Evolutionary conservation across 2,797 vertebrate species (phyloP).

Genomic region (Gadopsis bispinosus): DNA sequence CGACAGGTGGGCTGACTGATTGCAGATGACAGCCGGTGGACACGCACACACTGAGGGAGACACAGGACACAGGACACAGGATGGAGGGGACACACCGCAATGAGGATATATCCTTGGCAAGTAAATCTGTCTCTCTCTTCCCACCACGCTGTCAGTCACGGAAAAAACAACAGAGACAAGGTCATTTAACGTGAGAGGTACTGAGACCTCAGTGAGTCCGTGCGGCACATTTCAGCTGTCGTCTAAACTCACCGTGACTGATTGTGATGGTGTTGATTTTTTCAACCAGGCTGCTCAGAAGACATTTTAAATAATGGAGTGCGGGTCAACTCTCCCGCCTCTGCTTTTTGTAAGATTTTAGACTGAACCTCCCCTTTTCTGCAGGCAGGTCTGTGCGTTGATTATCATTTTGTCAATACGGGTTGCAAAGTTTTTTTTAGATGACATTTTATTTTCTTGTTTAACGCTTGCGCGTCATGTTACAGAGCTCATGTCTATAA

Average conservation of each 20-base stretch:
- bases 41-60: no score
- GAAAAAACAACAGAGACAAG: constrained; percentile 24
- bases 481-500: background rate
- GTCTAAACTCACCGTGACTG: constrained; percentile 4
- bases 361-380: background rate
- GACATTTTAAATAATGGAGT: constrained; percentile 2
- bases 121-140: background rate
- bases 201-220: constrained; percentile 35
- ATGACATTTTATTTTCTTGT: background rate
- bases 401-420: background rate
- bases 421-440: no score
- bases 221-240: constrained; percentile 35
- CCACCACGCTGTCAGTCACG: background rate
- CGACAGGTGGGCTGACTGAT: no score
- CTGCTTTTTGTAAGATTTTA: background rate
- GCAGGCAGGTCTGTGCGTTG: background rate
- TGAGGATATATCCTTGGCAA: background rate
- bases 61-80: no score
- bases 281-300: constrained; percentile 12
- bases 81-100: no score
- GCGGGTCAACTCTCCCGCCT: background rate
- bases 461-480: background rate
- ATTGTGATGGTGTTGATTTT: constrained; percentile 33
- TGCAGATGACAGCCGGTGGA: no score
- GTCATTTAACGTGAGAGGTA: constrained; percentile 14